Evolutionary conservation across 2,113 vertebrate species (phyloP).

Genomic region (Nothoprocta pentlandii): DNA sequence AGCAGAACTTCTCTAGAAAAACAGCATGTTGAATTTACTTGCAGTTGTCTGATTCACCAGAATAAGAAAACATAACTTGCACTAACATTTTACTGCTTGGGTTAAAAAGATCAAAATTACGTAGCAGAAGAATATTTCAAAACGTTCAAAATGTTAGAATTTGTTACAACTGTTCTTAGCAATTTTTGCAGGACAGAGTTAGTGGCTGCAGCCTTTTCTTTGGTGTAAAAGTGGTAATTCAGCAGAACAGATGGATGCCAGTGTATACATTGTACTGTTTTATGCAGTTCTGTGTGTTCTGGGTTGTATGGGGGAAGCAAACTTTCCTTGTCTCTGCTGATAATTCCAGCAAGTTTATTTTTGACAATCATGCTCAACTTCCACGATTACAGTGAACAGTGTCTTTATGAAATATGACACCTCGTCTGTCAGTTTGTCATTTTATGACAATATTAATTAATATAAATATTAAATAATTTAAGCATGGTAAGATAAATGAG

Average conservation of each 20-base stretch:
- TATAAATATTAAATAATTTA: constrained; percentile 19
- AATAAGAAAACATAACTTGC: neutral
- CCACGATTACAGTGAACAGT: neutral
- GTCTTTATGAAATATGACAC: neutral
- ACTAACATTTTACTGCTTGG: too few species aligned
- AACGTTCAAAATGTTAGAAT: neutral
- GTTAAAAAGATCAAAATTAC: neutral
- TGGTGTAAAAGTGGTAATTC: neutral
- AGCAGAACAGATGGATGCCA: neutral
- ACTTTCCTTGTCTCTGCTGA: neutral
- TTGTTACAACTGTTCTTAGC: neutral
- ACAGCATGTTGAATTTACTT: too few species aligned
- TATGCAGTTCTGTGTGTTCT: neutral
- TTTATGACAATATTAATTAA: neutral
- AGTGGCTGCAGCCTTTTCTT: neutral
- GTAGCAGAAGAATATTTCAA: neutral
- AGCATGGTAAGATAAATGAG: constrained; percentile 4
- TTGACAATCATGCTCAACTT: neutral
- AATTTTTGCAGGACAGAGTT: too few species aligned
- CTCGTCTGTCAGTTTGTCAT: constrained; percentile 25
- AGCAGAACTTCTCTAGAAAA: neutral
- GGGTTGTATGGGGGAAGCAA: neutral
- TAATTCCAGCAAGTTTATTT: neutral
- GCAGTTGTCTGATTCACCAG: neutral
- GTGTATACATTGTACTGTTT: neutral